Conservation (phyloP, 2,888 invertebrate species). For the Lamellibrachia satsuma region DNA sequence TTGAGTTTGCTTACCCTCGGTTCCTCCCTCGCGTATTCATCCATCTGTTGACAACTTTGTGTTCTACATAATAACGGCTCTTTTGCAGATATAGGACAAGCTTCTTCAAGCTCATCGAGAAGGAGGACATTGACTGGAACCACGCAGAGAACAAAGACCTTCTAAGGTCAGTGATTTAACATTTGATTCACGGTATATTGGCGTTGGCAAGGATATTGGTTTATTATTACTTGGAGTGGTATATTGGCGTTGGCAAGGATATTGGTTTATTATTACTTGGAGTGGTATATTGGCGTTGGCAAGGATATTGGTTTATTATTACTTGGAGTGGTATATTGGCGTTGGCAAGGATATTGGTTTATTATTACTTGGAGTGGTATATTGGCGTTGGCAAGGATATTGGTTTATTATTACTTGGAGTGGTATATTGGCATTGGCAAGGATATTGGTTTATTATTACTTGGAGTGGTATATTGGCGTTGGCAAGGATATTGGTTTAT, state of each 20-base stretch:
- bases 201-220: background rate
- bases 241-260: background rate
- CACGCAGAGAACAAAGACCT: constrained; percentile 82
- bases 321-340: too few species aligned
- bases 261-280: background rate
- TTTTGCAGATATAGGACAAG: constrained; percentile 82
- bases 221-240: background rate
- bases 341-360: background rate
- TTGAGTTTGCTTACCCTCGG: too few species aligned
- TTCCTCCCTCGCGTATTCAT: too few species aligned
- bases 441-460: background rate
- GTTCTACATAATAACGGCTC: background rate
- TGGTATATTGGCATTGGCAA: background rate
- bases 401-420: background rate
- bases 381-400: background rate
- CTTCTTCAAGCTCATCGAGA: constrained; percentile 79
- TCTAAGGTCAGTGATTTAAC: constrained; percentile 53
- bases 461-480: background rate
- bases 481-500: background rate
- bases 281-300: too few species aligned
- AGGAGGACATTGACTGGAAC: constrained; percentile 74
- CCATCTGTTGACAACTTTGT: background rate
- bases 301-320: background rate
- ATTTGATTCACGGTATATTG: background rate
- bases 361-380: background rate